Base-by-base conservation (phyloP, 2,888 invertebrate genomes). In the Cordilura impudica region DNA sequence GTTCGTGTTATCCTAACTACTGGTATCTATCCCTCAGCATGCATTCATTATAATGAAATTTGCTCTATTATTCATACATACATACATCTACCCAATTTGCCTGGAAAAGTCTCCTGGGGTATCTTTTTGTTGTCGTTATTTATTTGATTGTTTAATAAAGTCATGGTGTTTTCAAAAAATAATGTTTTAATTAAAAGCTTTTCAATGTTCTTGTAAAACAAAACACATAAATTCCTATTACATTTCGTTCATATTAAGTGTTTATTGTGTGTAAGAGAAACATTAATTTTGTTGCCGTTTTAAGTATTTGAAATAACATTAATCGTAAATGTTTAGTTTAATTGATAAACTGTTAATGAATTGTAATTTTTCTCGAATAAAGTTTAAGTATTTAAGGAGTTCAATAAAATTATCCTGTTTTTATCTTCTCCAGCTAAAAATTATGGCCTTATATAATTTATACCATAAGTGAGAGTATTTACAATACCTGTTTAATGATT, bases 151-250 rank as follows among this genome's bases (percentile, higher is more conserved):
- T n/a, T 39, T n/a, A n/a, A 4, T 39, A 2, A n/a, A n/a, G 14
- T 39, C 2, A 8, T 12, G 2, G 2, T 0, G 16, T 12, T 18
- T 26, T 54, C 29, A 18, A 18, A 29, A 54, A 54, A 18, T 54
- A 18, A 31, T 31, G 12, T 29, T 60, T 14, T 26, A 51, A 43
- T 60, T 60, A 53, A 70, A 53, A 51, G 70, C 60, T 18, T 51
- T 70, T 70, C 35, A 39, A 10, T 60, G 39, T 60, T 53, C n/a
- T 51, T 51, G 12, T 39, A 10, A 39, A 19, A 56, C 16, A 10
- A 8, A 16, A 21, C 39, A 43, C 31, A 12, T 23, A 51, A 35
- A 47, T n/a, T 10, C 19, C n/a, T 43, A 49, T 18, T n/a, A 49
- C n/a, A 21, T 45, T 10, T n/a, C 1, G 10, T 6, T 35, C 35